phyloP scores from a whole-genome alignment of 92 coral and sea anemone genomes.

The Nematostella vectensis region DNA sequence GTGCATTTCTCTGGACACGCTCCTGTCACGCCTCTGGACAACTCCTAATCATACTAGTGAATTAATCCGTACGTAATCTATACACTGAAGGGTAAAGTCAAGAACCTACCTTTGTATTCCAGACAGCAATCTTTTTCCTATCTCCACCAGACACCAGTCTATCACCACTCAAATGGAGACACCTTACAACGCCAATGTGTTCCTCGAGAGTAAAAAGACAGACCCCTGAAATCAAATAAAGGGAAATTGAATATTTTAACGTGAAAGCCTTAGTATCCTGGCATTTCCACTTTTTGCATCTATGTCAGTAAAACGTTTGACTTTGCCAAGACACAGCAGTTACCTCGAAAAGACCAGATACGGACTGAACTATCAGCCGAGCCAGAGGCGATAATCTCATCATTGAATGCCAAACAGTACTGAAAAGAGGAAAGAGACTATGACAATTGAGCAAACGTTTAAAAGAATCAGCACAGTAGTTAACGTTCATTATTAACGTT shows the following conservation, averaged over 20 bases:
- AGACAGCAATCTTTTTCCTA: conserved; percentile 52
- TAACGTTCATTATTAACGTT: no score
- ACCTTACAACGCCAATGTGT: conserved; percentile 59
- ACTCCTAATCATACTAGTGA: no score
- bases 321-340: no score
- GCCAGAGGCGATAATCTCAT: conserved; percentile 49
- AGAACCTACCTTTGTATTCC: conserved; percentile 45
- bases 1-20: no score
- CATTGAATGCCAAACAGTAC: conserved; percentile 52
- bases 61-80: no score
- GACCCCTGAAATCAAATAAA: conserved; percentile 13
- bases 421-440: conserved; percentile 10
- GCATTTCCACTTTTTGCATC: neutral
- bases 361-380: conserved; percentile 69
- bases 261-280: neutral
- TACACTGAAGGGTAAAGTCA: neutral
- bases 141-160: conserved; percentile 64
- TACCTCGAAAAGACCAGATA: conserved; percentile 54
- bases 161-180: conserved; percentile 33
- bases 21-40: no score
- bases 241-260: neutral
- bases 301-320: no score
- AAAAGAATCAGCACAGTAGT: no score
- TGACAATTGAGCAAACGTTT: neutral
- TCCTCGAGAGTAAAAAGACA: conserved; percentile 37